These are phyloP conservation scores for Holothuria scabra DNA, from an alignment of 53 echinoderm and acorn worm genomes.

Conservation along the genomic window DNA sequence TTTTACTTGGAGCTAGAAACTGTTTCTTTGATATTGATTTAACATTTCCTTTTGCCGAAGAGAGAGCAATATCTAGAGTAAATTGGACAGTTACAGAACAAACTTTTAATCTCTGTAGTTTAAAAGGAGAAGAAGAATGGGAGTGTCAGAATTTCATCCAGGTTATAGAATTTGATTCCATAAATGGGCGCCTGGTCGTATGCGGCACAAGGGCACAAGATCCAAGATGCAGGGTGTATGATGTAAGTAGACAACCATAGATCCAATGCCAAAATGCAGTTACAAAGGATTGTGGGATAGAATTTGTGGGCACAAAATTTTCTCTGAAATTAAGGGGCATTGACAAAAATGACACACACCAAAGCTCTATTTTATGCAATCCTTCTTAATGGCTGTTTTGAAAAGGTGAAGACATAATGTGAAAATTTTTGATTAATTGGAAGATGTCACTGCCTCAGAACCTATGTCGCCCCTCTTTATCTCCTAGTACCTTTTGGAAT, in stretches of 20 bases:
- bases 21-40: slow-evolving; percentile 67
- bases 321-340: too few relatives aligned
- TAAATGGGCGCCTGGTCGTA: slow-evolving; percentile 65
- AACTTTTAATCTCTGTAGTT: slow-evolving; percentile 54
- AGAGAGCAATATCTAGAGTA: not conserved
- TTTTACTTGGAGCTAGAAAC: slow-evolving; percentile 79
- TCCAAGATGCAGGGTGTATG: slow-evolving; percentile 73
- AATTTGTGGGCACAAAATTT: too few relatives aligned
- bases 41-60: slow-evolving; percentile 53
- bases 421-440: too few relatives aligned
- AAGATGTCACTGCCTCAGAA: too few relatives aligned
- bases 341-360: too few relatives aligned
- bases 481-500: too few relatives aligned
- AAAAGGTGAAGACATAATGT: too few relatives aligned
- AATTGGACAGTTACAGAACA: slow-evolving; percentile 6
- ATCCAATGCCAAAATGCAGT: too few relatives aligned
- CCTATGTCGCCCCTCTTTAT: too few relatives aligned
- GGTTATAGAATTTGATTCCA: slow-evolving; percentile 52
- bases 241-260: slow-evolving; percentile 41
- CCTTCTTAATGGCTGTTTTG: too few relatives aligned
- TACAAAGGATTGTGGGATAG: too few relatives aligned
- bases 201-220: slow-evolving; percentile 90
- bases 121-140: slow-evolving; percentile 82
- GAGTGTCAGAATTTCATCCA: slow-evolving; percentile 89
- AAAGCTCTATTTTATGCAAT: too few relatives aligned